Evolutionary conservation across 2,113 vertebrate species (phyloP), one percentile per base, ranked within the genome.

Genomic region (Carlito syrichta): DNA sequence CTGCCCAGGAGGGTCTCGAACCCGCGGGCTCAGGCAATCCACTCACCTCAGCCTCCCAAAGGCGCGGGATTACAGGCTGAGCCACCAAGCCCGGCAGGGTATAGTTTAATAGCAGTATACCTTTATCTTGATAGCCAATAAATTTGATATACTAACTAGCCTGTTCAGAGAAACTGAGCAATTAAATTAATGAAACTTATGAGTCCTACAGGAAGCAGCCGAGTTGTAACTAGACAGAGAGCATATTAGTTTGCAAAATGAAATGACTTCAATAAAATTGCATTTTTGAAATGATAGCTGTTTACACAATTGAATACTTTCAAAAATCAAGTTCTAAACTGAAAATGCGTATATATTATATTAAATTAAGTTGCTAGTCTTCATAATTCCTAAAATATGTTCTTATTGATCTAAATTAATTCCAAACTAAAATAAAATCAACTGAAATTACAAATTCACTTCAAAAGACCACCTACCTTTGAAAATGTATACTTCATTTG

Each of bases 391-490:
- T 54, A 88, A 87, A 91, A 62, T 81, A 96, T n/a, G 11, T 82
- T 77, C 14, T 85, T 90, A 52, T 45, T 23, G 14, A 63, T 73
- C 11, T 87, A 84, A 79, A 87, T 83, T 77, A 73, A 92, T 79
- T 83, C 20, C 32, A 76, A 79, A 76, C 82, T 85, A 93, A 79
- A 91, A 85, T 79, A 69, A 76, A 94, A 69, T 93, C 68, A 91
- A 45, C 10, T 56, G 82, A 76, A 58, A 89, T 88, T 43, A 76
- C 14, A 96, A 86, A 68, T 71, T 91, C 52, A 69, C 27, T 89
- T 81, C 32, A 85, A 83, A 89, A 94, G 23, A 93, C 68, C 14
- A 9, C 17, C 19, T 95, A 58, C 13, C 45, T 93, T 89, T 96
- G 77, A 68, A 89, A 85, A 96, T 89, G 2, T 54, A 35, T 40